These are phyloP conservation scores for Antennarius maculatus DNA, from an alignment of 2,797 vertebrate genomes.

Conservation along the genomic window DNA sequence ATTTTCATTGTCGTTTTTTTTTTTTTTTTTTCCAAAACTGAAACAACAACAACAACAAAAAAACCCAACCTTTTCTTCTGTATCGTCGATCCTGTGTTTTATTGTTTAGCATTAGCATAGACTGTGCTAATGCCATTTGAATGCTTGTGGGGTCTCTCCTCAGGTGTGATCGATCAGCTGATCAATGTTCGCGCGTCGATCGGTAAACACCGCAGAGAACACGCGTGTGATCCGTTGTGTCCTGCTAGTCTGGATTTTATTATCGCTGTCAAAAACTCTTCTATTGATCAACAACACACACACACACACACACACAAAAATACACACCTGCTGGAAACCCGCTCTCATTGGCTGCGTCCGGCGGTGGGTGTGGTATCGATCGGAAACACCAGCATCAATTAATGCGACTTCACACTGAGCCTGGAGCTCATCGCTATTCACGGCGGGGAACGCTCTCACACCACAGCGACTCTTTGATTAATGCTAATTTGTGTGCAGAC, in stretches of 20 bases:
- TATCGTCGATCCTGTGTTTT: too few species aligned
- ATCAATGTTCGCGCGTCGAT: too few species aligned
- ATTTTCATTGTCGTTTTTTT: too few species aligned
- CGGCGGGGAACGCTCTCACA: slow-evolving; percentile 31
- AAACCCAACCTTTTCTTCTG: too few species aligned
- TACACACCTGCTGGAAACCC: slow-evolving; percentile 27
- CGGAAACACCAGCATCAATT: slow-evolving; percentile 60
- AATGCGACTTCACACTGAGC: slow-evolving; percentile 56
- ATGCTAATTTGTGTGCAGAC: slow-evolving; percentile 78
- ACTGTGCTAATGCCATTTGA: too few species aligned
- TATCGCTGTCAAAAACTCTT: background rate
- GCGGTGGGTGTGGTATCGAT: slow-evolving; percentile 64
- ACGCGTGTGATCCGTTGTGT: background rate
- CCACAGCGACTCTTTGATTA: slow-evolving; percentile 66
- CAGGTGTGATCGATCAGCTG: too few species aligned
- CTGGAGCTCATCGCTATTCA: slow-evolving; percentile 62
- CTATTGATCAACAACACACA: slow-evolving; percentile 12
- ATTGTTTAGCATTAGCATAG: too few species aligned
- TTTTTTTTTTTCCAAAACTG: too few species aligned
- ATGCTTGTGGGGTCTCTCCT: too few species aligned
- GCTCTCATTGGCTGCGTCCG: slow-evolving; percentile 40
- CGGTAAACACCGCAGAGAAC: too few species aligned
- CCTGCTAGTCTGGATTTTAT: background rate
- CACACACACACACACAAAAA: slow-evolving; percentile 18
- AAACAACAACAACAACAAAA: too few species aligned